phyloP scores from a whole-genome alignment of 1,140 invertebrate genomes.

The Apis dorsata region DNA sequence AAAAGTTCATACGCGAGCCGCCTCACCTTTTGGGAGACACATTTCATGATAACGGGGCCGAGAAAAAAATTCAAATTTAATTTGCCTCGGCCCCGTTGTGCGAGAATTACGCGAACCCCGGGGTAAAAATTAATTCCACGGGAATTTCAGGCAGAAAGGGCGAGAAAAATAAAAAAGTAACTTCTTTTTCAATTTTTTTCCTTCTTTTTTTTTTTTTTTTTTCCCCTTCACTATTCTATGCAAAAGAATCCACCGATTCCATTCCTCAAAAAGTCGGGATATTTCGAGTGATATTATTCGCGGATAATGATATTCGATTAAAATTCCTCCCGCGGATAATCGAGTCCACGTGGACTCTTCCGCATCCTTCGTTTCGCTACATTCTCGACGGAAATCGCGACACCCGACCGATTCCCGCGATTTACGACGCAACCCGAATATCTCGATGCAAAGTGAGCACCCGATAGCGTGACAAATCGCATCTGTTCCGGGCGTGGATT shows the following conservation, averaged over 20 bases:
- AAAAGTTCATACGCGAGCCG: slow-evolving; percentile 31
- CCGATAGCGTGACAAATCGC: slow-evolving; percentile 49
- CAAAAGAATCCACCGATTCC: not conserved
- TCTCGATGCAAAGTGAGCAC: slow-evolving; percentile 26
- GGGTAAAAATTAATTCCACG: slow-evolving; percentile 41
- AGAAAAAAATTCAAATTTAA: slow-evolving; percentile 47
- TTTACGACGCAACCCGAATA: slow-evolving; percentile 46
- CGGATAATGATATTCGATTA: slow-evolving; percentile 34
- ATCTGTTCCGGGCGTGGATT: not conserved
- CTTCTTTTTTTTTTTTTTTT: not conserved
- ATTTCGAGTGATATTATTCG: slow-evolving; percentile 8
- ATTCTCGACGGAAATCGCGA: slow-evolving; percentile 42
- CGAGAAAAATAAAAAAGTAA: slow-evolving; percentile 3
- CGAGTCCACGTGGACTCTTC: slow-evolving; percentile 20
- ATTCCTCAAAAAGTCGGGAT: not conserved
- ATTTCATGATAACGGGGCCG: slow-evolving; percentile 39
- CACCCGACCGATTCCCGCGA: slow-evolving; percentile 30
- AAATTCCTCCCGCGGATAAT: slow-evolving; percentile 36
- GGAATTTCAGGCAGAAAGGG: slow-evolving; percentile 21
- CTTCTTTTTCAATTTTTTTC: not conserved
- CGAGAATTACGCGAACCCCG: slow-evolving; percentile 18
- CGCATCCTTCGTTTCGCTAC: slow-evolving; percentile 30
- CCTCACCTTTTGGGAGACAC: slow-evolving; percentile 39
- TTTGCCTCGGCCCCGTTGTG: slow-evolving; percentile 8
- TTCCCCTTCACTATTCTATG: not conserved